A percentile compares a stretch with the other conserved stretches of the same genome.
Evolutionary conservation across 2,888 invertebrate species (phyloP).

Genomic region (Ophraella communa): DNA sequence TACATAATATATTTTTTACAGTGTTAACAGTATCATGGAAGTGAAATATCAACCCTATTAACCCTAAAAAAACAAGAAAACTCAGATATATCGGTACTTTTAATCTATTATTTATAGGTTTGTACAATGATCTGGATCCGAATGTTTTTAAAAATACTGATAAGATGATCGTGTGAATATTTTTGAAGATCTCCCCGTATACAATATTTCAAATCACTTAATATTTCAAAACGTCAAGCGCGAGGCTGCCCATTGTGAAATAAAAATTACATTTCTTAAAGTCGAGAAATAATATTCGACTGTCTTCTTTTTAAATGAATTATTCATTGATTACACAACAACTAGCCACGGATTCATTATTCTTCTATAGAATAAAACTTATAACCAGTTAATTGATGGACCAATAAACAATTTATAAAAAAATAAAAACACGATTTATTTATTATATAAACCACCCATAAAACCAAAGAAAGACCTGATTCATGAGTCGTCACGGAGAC

Average conservation of each 20-base stretch:
- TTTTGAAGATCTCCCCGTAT: background rate
- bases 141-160: too few relatives aligned
- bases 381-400: conserved; percentile 45
- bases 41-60: too few relatives aligned
- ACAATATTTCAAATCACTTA: background rate
- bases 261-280: background rate
- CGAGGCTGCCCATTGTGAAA: background rate
- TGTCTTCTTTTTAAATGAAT: conserved; percentile 8
- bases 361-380: conserved; percentile 19
- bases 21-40: too few relatives aligned
- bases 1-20: too few relatives aligned
- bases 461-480: conserved; percentile 46
- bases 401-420: conserved; percentile 45
- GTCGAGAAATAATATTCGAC: background rate
- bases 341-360: conserved; percentile 17
- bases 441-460: conserved; percentile 47
- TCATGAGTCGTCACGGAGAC: conserved; percentile 42
- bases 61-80: too few relatives aligned
- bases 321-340: conserved; percentile 11
- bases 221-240: background rate
- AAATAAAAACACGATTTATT: conserved; percentile 47
- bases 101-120: too few relatives aligned
- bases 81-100: too few relatives aligned
- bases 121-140: too few relatives aligned
- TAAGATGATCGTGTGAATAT: background rate